phyloP scores from a whole-genome alignment of 2,797 vertebrate species.

The Brotogeris chrysoptera region DNA sequence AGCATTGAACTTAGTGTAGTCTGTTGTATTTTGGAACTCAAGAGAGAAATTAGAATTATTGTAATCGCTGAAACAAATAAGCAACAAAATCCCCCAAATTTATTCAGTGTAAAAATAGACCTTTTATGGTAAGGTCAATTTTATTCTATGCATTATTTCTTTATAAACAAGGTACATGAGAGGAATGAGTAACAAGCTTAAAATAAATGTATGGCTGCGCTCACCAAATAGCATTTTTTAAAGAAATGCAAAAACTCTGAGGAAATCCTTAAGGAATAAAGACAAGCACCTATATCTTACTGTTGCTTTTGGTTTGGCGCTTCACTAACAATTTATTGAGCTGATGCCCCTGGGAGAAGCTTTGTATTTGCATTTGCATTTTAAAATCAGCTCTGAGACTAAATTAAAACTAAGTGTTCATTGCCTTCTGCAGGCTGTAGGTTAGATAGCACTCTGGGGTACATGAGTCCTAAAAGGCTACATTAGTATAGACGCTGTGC shows the following conservation, averaged over 20 bases:
- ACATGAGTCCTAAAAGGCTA: neutral
- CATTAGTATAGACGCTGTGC: neutral
- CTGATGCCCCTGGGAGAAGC: neutral
- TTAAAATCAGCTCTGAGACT: neutral
- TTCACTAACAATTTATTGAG: slow-evolving; percentile 29
- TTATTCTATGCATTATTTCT: neutral
- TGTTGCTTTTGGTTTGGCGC: slow-evolving; percentile 45
- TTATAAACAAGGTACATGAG: neutral
- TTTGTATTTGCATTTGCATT: neutral
- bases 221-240: neutral
- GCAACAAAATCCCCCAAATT: neutral
- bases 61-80: neutral
- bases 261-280: neutral
- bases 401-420: neutral
- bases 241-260: neutral
- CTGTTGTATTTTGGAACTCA: neutral
- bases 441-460: neutral
- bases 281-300: neutral
- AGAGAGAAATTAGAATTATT: neutral
- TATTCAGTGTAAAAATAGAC: neutral
- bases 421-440: neutral
- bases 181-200: neutral
- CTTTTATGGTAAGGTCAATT: neutral
- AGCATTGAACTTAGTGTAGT: slow-evolving; percentile 57
- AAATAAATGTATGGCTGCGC: neutral